Evolutionary conservation across 2,888 invertebrate species (phyloP), one percentile per base, ranked within the genome.

Genomic region (Epinotia brunnichana): DNA sequence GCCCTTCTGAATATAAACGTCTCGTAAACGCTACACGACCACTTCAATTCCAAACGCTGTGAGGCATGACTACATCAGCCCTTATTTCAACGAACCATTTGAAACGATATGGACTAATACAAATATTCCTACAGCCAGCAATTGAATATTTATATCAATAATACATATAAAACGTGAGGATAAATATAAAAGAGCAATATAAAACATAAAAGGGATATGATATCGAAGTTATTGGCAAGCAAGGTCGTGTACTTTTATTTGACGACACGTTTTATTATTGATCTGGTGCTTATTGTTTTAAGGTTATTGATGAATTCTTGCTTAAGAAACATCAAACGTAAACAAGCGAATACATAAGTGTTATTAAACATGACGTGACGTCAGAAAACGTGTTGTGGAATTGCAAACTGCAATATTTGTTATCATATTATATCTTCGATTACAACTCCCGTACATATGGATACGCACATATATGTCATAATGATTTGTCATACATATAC

Each of bases 1-100:
- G 83, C 83, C 78, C 80, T 79, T 82, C 83, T 86, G 86, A 88
- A 90, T 89, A 89, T 89, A 91, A 89, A 89, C 88, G 85, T 85
- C 79, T 83, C 82, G 84, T 86, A 84, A 86, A 86, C 82, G 86
- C 82, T 81, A 80, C 82, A 82, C 77, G 80, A 79, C 82, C 82
- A 83, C 83, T 82, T 80, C 78, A 82, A 82, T 78, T 82, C 80
- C 79, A 81, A 48, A 79, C 76, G 67, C 78, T 76, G 74, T 69
- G 76, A 73, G 67, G 77, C 76, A 75, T 66, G 76, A 59, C 73
- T 73, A 73, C 73, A 69, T 73, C 73, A 63, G 56, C 68, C 68
- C 68, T 63, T 63, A 62, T 72, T 72, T 67, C 48, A 56, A 57
- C 56, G 63, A 70, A 48, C 53, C 66, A 62, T 48, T 68, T 24